A percentile compares a stretch with the other conserved stretches of the same genome.
These are phyloP conservation scores for Onychomys arenicola DNA, from an alignment of 2,797 vertebrate species.

Conservation along the genomic window DNA sequence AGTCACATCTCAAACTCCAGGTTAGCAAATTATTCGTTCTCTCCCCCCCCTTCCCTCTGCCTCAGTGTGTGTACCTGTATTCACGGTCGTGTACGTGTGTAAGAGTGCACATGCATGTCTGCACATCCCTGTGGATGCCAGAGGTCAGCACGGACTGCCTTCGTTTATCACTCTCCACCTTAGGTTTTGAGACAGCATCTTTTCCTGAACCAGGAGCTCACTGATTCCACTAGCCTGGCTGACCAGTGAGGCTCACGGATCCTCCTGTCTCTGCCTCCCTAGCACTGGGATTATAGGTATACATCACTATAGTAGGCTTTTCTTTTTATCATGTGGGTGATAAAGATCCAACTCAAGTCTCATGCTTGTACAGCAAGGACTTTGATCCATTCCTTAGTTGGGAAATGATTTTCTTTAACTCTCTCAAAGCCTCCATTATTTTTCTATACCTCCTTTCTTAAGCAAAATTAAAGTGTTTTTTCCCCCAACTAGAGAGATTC, in stretches of 20 bases:
- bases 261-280: not conserved
- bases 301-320: not conserved
- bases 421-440: not conserved
- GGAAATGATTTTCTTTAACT: not conserved
- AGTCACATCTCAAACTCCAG: not conserved
- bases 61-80: not conserved
- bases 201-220: too few species aligned
- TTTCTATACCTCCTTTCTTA: not conserved
- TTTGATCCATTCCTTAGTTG: not conserved
- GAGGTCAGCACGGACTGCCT: not conserved
- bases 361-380: not conserved
- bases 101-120: too few species aligned
- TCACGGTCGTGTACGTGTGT: not conserved
- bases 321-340: not conserved
- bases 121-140: not conserved
- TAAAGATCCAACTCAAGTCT: not conserved
- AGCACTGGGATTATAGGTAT: not conserved
- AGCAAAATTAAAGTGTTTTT: not conserved
- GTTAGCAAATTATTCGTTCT: not conserved
- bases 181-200: not conserved
- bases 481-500: not conserved
- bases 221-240: not conserved
- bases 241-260: not conserved
- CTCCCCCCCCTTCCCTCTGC: not conserved
- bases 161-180: not conserved